Percentiles rank a stretch among this genome's conserved stretches.
phyloP scores from a whole-genome alignment of 2,797 vertebrate genomes.

The Cygnus olor region DNA sequence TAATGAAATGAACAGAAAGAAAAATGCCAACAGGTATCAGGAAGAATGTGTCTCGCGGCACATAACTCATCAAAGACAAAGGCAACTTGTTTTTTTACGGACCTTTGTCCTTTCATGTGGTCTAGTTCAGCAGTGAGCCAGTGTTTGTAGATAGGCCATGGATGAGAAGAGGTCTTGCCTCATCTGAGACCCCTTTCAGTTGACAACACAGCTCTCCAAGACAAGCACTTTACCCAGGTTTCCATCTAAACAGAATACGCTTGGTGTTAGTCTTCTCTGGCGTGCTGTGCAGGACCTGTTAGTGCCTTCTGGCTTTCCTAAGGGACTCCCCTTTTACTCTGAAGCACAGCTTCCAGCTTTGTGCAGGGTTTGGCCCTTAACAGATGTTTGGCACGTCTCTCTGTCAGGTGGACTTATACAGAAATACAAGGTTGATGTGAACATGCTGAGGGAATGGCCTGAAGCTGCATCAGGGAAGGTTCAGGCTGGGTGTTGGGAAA shows the following conservation, averaged over 20 bases:
- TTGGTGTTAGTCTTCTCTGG: background rate
- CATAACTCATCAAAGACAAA: background rate
- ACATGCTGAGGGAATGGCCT: too few relatives aligned
- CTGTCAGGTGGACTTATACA: background rate
- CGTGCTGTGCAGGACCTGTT: background rate
- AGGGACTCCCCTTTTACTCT: background rate
- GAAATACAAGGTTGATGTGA: background rate
- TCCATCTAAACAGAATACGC: accelerated
- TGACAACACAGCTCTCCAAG: background rate
- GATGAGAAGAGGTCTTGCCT: background rate
- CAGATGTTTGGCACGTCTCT: background rate
- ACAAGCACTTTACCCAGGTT: background rate
- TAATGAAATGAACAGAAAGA: background rate
- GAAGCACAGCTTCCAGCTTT: background rate
- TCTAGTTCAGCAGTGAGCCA: background rate
- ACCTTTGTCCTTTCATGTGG: background rate
- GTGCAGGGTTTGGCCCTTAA: background rate
- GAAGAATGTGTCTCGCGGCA: background rate
- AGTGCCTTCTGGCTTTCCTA: background rate
- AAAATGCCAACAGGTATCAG: accelerated
- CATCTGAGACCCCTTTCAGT: background rate
- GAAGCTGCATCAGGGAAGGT: too few relatives aligned
- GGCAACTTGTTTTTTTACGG: background rate
- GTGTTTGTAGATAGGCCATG: background rate
- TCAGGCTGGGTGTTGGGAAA: too few relatives aligned